Evolutionary conservation across 2,888 invertebrate genomes (phyloP).

Genomic region (Auanema sp.): DNA sequence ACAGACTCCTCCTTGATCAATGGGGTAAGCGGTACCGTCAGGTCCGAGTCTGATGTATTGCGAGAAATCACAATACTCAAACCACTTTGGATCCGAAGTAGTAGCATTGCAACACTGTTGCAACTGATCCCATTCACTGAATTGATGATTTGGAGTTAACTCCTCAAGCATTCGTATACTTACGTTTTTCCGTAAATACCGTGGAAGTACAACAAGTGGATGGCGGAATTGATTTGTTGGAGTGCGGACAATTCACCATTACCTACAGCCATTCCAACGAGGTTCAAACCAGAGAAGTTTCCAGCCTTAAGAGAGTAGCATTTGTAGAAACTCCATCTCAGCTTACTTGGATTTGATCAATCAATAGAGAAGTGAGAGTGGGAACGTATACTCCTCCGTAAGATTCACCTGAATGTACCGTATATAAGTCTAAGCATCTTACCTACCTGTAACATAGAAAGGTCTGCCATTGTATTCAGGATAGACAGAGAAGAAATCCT

Average conservation of each 20-base stretch:
- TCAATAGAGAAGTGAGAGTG: constrained; percentile 42
- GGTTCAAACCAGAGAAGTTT: constrained; percentile 44
- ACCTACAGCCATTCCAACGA: constrained; percentile 55
- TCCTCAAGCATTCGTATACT: neutral
- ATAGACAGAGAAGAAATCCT: constrained; percentile 67
- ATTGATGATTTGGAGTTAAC: neutral
- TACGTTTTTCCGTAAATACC: constrained; percentile 45
- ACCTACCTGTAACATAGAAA: constrained; percentile 63
- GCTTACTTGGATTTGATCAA: constrained; percentile 41
- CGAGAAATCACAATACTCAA: constrained; percentile 49
- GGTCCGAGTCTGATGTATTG: constrained; percentile 35
- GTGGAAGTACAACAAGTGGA: constrained; percentile 47
- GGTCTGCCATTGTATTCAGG: constrained; percentile 66
- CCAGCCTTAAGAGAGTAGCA: constrained; percentile 21
- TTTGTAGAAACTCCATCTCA: neutral
- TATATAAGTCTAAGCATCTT: neutral
- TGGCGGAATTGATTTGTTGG: constrained; percentile 46
- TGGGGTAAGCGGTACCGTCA: constrained; percentile 33
- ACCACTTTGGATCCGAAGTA: constrained; percentile 32
- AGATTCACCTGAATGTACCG: constrained; percentile 3
- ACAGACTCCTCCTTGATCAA: constrained; percentile 27
- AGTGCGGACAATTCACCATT: constrained; percentile 51
- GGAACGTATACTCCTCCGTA: constrained; percentile 42
- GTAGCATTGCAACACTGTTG: constrained; percentile 39
- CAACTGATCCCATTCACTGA: constrained; percentile 41